These are phyloP conservation scores for Triplophysa yarkandensis DNA, from an alignment of 2,797 vertebrate species.

Conservation along the genomic window DNA sequence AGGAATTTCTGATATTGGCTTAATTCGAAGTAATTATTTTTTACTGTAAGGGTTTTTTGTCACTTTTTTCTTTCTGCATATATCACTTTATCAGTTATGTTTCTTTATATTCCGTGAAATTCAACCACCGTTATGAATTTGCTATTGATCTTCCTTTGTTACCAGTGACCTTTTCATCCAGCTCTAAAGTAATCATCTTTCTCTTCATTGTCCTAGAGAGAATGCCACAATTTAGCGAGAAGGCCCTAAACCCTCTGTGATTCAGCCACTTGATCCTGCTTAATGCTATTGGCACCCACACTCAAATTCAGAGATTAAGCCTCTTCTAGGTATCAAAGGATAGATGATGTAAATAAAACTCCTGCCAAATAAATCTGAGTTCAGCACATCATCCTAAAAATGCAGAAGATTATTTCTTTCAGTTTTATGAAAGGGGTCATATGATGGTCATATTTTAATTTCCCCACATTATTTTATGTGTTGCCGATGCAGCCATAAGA, in stretches of 20 bases:
- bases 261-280: slow-evolving; percentile 42
- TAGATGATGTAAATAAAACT: slow-evolving; percentile 38
- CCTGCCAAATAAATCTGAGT: slow-evolving; percentile 2
- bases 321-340: slow-evolving; percentile 36
- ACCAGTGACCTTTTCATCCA: slow-evolving; percentile 19
- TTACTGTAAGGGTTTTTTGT: neutral
- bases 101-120: neutral
- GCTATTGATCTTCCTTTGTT: slow-evolving; percentile 14
- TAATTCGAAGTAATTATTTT: neutral
- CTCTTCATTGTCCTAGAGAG: slow-evolving; percentile 22
- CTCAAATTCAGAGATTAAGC: slow-evolving; percentile 40
- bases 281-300: slow-evolving; percentile 28
- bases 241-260: slow-evolving; percentile 35
- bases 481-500: too few relatives aligned
- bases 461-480: too few relatives aligned
- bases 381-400: neutral
- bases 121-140: slow-evolving; percentile 5
- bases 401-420: neutral
- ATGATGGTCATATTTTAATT: too few relatives aligned
- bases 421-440: too few relatives aligned
- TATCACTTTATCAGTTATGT: neutral
- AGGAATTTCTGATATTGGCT: neutral
- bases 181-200: slow-evolving; percentile 23
- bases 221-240: slow-evolving; percentile 36
- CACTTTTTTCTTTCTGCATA: neutral